Base-by-base conservation (phyloP, 2,797 vertebrate species). In the Aplochiton taeniatus region DNA sequence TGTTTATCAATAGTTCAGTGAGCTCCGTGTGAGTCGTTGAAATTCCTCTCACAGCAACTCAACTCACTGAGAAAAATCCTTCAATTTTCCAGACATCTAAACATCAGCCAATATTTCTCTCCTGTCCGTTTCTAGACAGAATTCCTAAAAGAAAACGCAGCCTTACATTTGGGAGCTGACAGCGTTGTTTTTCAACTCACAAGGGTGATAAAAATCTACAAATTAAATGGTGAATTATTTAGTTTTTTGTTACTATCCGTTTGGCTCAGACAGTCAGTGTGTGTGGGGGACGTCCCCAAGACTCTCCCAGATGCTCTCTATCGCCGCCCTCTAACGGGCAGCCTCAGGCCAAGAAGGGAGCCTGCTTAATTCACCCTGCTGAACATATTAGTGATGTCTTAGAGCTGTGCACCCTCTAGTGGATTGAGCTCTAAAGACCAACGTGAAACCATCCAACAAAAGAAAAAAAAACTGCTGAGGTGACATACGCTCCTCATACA, bases 381-480 rank as follows among this genome's bases (percentile, higher is more conserved):
- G 58, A 68, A 55, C 18, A 52, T 49, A 58, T 46, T 14, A 59
- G 59, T 5, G 4, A 68, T 76, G 74, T 61, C 75, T 70, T 72
- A 63, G 82, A 82, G 66, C 61, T 69, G 69, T 77, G 81, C 89
- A 75, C 90, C 88, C 89, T 85, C 90, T 92, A 83, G 90, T 90
- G 90, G 90, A 73, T 50, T 45, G 11, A 46, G 59, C 58, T 67
- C 76, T 65, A 6, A 73, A 76, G 77, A 70, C 69, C 1, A 13
- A 60, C 61, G 12, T 11, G 11, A 14, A 0, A n/a, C n/a, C 41
- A 68, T 59, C 53, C 60, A 59, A 2, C 12, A 41, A 11, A 31
- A 14, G 54, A 31, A 31, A 31, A 31, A 31, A 2, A 31, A 31
- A 6, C 31, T 31, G 31, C 31, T 31, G 31, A 31, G 31, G 31